Evolutionary conservation across 2,113 vertebrate genomes (phyloP), one percentile per base, ranked within the genome.

Genomic region (Limnothrissa miodon): DNA sequence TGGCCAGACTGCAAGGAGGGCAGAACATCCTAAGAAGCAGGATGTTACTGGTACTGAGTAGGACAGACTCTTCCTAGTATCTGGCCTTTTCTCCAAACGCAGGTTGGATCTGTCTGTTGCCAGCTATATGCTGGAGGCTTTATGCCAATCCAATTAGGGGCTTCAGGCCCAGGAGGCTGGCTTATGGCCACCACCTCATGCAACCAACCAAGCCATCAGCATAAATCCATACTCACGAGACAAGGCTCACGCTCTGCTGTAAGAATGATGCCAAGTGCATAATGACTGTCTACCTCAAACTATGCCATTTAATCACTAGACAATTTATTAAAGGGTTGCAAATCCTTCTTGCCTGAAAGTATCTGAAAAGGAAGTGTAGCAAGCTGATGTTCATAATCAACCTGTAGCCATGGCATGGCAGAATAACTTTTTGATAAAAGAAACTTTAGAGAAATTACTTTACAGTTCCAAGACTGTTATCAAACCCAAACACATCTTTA

Each of bases 191-290:
- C 59, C 59, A 10, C 10, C 59, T 62, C 59, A 62, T 62, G 59
- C 59, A 62, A n/a, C 53, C 53, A 56, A 62, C 59, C 25, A 62
- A 62, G 59, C 59, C 59, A 62, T 62, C 59, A 62, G 59, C n/a
- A 25, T n/a, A 62, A 62, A 62, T 62, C 59, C 59, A 62, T 62
- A 62, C 59, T 62, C 59, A 62, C 59, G 25, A 62, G 59, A 62
- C 59, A 29, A 29, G 59, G 7, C 59, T 62, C 23, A 10, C 1
- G 11, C n/a, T 29, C 59, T 29, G 59, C 59, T 29, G 8, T 62
- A 11, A 62, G 29, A 62, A 29, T 62, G 7, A 62, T 11, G 59
- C 10, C 59, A 62, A 8, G 29, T 29, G 23, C 59, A 62, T 29
- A 11, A 29, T 29, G n/a, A 56, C 5, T 56, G 59, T 11, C 59